These are phyloP conservation scores for Brachionus rubens DNA, from an alignment of 1,140 invertebrate species.

Conservation along the genomic window DNA sequence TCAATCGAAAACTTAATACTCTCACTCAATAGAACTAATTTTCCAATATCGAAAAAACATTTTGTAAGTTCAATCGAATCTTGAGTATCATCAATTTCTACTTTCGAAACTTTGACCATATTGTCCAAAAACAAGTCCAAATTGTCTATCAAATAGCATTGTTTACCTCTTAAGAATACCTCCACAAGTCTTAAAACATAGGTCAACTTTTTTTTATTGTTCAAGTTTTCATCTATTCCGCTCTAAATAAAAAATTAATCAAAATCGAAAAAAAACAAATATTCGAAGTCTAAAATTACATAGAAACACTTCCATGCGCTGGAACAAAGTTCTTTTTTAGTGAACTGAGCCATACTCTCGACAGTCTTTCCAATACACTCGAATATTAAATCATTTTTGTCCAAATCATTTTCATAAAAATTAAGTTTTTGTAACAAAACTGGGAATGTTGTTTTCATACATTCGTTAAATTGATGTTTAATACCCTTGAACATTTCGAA, in stretches of 20 bases:
- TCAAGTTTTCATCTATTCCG: background rate
- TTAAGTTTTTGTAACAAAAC: constrained; percentile 38
- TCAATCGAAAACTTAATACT: constrained; percentile 36
- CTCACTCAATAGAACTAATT: background rate
- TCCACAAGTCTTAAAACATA: background rate
- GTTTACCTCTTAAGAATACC: background rate
- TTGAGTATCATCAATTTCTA: constrained; percentile 2
- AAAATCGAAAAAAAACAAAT: background rate
- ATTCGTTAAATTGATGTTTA: constrained; percentile 73
- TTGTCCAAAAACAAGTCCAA: background rate
- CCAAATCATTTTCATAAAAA: constrained; percentile 40
- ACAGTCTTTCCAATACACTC: constrained; percentile 40
- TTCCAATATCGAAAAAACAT: background rate
- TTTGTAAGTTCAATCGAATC: background rate
- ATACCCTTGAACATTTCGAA: constrained; percentile 81
- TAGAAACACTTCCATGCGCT: constrained; percentile 48
- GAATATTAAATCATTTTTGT: constrained; percentile 31
- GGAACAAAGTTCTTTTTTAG: constrained; percentile 41
- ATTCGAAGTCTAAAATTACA: constrained; percentile 18
- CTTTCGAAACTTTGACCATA: background rate
- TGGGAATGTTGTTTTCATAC: constrained; percentile 51
- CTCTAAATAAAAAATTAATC: constrained; percentile 25
- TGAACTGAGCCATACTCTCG: constrained; percentile 48
- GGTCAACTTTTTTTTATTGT: constrained; percentile 13
- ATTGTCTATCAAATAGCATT: constrained; percentile 30